Evolutionary conservation across 2,797 vertebrate genomes (phyloP).

Genomic region (Taenioides sp.): DNA sequence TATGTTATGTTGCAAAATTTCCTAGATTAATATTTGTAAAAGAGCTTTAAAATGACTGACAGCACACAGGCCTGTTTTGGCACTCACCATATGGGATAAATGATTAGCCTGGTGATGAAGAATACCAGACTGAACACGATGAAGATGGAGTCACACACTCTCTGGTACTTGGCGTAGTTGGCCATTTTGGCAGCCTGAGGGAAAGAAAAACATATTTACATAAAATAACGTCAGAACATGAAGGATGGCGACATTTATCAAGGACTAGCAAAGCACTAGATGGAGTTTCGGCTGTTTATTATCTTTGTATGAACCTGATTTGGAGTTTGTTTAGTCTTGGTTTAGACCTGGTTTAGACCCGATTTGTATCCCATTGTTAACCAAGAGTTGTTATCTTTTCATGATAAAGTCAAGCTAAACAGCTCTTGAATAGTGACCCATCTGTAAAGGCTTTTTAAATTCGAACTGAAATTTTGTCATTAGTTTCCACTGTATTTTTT

Average conservation of each 20-base stretch:
- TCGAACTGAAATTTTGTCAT: not conserved
- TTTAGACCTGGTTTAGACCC: not conserved
- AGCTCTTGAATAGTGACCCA: no score
- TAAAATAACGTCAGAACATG: no score
- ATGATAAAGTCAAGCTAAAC: not conserved
- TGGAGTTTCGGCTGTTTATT: not conserved
- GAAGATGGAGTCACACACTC: slow-evolving; percentile 89
- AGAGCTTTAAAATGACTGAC: no score
- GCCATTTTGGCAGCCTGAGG: slow-evolving; percentile 91
- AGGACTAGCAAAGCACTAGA: not conserved
- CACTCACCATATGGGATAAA: slow-evolving; percentile 79
- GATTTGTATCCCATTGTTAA: not conserved
- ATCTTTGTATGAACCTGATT: not conserved
- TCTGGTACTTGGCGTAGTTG: slow-evolving; percentile 95
- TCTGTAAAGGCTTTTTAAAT: not conserved
- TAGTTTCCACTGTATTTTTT: not conserved
- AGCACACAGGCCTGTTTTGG: not conserved
- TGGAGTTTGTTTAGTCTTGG: not conserved
- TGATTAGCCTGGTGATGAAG: slow-evolving; percentile 88
- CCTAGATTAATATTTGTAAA: no score
- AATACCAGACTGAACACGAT: slow-evolving; percentile 87
- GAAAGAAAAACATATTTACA: slow-evolving; percentile 22
- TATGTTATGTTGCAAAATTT: not conserved
- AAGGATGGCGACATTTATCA: no score
- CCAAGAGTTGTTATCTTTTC: not conserved